Percentiles rank a stretch among this genome's conserved stretches.
Evolutionary conservation across 1,140 invertebrate genomes (phyloP).

Genomic region (Drosophila varians): DNA sequence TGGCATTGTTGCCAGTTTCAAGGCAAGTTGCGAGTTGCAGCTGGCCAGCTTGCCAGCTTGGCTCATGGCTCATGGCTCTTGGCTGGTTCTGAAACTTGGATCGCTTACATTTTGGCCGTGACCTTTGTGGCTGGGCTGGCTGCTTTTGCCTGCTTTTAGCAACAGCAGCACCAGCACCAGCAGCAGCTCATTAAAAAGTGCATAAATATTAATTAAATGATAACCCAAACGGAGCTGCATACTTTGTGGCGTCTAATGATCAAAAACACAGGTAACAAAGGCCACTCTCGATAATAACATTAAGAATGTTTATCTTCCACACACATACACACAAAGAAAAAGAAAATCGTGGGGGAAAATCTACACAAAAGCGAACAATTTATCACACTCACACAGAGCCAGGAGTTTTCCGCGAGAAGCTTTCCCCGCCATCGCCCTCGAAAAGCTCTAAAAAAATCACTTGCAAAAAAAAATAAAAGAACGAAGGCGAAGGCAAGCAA

Average conservation of each 20-base stretch:
- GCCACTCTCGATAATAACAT: conserved; percentile 64
- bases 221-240: conserved; percentile 53
- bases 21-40: conserved; percentile 64
- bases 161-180: neutral
- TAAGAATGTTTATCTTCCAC: conserved; percentile 66
- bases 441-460: conserved; percentile 28
- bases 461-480: conserved; percentile 46
- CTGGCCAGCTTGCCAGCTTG: conserved; percentile 63
- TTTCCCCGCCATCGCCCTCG: conserved; percentile 15
- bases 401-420: conserved; percentile 23
- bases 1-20: conserved; percentile 68
- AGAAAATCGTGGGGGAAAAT: conserved; percentile 41
- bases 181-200: conserved; percentile 51
- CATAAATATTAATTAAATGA: conserved; percentile 81
- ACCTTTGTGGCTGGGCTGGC: conserved; percentile 53
- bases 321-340: neutral
- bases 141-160: conserved; percentile 1
- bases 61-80: conserved; percentile 26
- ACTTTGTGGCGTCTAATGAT: conserved; percentile 55
- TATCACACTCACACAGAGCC: conserved; percentile 21
- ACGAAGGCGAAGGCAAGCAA: conserved; percentile 64
- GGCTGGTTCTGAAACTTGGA: conserved; percentile 41
- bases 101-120: conserved; percentile 73
- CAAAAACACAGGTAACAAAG: conserved; percentile 29
- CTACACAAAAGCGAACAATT: conserved; percentile 58